Base-by-base conservation (phyloP, 2,888 invertebrate species). In the Sarcophaga rosellei region DNA sequence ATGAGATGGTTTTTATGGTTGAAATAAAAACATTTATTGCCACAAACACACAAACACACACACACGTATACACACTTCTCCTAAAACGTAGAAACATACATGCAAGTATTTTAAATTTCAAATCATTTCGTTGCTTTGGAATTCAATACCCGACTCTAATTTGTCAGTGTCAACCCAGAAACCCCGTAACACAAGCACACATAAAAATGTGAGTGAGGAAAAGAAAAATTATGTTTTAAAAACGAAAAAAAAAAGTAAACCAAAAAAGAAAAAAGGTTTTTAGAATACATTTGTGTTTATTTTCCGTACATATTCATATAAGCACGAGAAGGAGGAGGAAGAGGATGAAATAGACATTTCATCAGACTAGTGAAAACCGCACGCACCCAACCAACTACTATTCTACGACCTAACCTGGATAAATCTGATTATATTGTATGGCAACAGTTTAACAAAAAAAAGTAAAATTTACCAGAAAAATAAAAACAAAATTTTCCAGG, bases 1-100 rank as follows among this genome's bases (percentile, higher is more conserved):
- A 83, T 83, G 78, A 83, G 73, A 45, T 76, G 81, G 75, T 62
- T 75, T 75, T 70, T 62, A 53, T 63, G 75, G 81, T 69, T 63
- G 23, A 63, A 63, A 45, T 23, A 59, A 47, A 45, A 62, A 59
- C 23, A 23, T 47, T 10, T 47, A 70, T 21, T 25, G n/a, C 12
- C 23, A 35, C 45, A 63, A 62, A 45, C 3, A 74, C 44, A 62
- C 73, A 45, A 2, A 74, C 23, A 63, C 21, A 47, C 6, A 63
- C 47, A 63, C 47, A 63, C 20, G 23, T 68, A 15, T 6, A 57
- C n/a, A 57, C n/a, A 15, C 23, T 15, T 47, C 20, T 66, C 15
- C 20, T 15, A 53, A 61, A 45, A 17, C 5, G 20, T 35, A 35
- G 45, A 53, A 11, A 59, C 25, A 70, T 70, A 35, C 35, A 35